Evolutionary conservation across 2,113 vertebrate species (phyloP), one percentile per base, ranked within the genome.

Genomic region (Anser brachyrhynchus): DNA sequence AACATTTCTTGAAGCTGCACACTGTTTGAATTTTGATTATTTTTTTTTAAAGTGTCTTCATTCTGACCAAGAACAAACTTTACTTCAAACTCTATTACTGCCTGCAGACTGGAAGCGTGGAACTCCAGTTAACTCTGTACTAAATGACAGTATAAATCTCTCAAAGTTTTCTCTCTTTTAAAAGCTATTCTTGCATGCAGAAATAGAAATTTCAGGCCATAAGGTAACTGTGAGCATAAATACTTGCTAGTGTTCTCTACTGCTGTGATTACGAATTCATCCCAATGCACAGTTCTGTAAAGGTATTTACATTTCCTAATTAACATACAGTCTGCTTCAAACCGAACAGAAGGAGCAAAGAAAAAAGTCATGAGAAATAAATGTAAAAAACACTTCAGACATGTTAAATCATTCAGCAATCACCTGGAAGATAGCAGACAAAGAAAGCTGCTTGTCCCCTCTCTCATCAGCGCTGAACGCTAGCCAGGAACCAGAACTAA

Each of bases 241-340:
- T 54, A 75, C 13, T 65, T 61, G 26, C 25, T 81, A 1, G 1
- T 52, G 10, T 37, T 78, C 64, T 55, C 64, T n/a, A 8, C 16
- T 23, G 15, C 12, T 21, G 59, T 66, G 26, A 14, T 39, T 74
- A 57, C 11, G 74, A 95, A 91, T 44, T 6, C 23, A 57, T 81
- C 43, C 11, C 51, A 67, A 59, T 33, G 51, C 67, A 67, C 13
- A n/a, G 20, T 71, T 93, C 26, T 86, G 18, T 52, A 59, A 84
- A 84, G 39, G 41, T 75, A 86, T 90, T 95, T 96, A 78, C 35
- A 44, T 90, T 94, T 88, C 46, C 57, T 92, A 79, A 92, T 78
- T 65, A 84, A 65, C 22, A 67, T 4, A 57, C 7, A 69, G 43
- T 28, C 49, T 86, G 39, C 52, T 93, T 65, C 72, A 90, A 93